Conservation (phyloP, 2,797 vertebrate species). For the Brotula barbata region DNA sequence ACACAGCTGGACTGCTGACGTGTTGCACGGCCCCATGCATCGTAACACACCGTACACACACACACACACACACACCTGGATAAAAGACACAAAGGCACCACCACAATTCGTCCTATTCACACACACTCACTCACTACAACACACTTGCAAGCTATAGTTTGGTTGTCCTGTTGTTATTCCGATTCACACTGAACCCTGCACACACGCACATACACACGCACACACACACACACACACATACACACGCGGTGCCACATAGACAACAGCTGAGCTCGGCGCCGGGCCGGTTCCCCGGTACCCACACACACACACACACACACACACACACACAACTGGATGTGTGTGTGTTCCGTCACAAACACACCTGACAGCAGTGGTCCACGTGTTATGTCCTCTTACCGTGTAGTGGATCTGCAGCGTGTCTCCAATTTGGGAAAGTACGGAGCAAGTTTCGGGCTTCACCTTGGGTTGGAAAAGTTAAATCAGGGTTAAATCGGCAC, state of each 20-base stretch:
- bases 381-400: constrained; percentile 75
- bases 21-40: constrained; percentile 73
- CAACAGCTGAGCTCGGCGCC: constrained; percentile 48
- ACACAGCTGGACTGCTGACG: constrained; percentile 77
- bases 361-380: background rate
- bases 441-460: constrained; percentile 84
- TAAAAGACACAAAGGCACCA: background rate
- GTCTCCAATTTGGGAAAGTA: constrained; percentile 85
- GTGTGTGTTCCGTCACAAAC: background rate
- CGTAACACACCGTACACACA: background rate
- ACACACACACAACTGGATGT: too few relatives aligned
- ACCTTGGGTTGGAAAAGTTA: constrained; percentile 73
- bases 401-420: constrained; percentile 93
- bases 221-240: constrained; percentile 28
- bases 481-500: constrained; percentile 15
- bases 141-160: too few relatives aligned
- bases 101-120: background rate
- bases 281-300: constrained; percentile 5
- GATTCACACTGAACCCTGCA: background rate
- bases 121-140: background rate
- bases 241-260: constrained; percentile 67
- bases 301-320: background rate
- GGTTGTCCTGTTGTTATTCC: too few relatives aligned
- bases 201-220: background rate
- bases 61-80: constrained; percentile 22